Conservation (phyloP, 2,797 vertebrate genomes). For the Erpetoichthys calabaricus region DNA sequence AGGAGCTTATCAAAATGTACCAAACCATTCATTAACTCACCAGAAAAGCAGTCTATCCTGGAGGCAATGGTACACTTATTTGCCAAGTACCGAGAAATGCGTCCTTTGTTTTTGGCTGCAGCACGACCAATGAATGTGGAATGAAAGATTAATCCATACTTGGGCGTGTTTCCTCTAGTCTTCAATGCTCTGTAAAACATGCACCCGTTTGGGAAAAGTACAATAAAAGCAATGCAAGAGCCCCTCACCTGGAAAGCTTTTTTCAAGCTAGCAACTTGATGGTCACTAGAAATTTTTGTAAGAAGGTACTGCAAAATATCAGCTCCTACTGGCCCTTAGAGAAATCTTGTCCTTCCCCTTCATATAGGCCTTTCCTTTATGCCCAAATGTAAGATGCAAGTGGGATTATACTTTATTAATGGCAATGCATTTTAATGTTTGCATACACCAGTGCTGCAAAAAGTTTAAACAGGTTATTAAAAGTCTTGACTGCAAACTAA, state of each 20-base stretch:
- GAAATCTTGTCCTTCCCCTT: no score
- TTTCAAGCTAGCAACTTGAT: neutral
- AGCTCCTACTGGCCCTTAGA: no score
- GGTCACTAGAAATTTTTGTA: neutral
- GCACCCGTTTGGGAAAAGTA: no score
- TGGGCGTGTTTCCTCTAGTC: constrained; percentile 87
- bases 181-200: constrained; percentile 69
- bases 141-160: constrained; percentile 93
- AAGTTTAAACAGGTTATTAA: no score
- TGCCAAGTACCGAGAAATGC: constrained; percentile 88
- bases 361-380: no score
- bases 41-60: constrained; percentile 89
- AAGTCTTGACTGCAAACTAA: no score
- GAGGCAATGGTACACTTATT: constrained; percentile 96
- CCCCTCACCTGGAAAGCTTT: constrained; percentile 6
- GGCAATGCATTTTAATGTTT: no score
- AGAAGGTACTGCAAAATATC: neutral
- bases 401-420: no score
- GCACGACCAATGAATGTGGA: constrained; percentile 93
- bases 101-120: constrained; percentile 87
- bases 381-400: no score
- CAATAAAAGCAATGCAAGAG: neutral
- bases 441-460: no score
- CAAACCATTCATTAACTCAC: constrained; percentile 32
- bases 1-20: no score